Conservation (phyloP, 2,888 invertebrate species). For the Isoperla grammatica region DNA sequence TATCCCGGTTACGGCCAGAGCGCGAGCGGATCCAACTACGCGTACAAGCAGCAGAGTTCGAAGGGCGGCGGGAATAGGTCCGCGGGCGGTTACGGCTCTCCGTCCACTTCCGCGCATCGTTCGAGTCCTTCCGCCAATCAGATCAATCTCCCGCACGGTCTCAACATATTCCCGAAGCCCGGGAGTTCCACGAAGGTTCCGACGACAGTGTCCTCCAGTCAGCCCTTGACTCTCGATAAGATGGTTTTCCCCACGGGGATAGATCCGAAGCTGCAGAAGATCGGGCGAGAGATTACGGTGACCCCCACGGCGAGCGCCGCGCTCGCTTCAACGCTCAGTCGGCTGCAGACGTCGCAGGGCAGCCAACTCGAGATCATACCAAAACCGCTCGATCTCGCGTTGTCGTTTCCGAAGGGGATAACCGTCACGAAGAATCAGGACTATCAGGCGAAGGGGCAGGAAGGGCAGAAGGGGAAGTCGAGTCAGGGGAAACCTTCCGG, state of each 20-base stretch:
- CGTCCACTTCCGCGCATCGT: no score
- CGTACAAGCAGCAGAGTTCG: no score
- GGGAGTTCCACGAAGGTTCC: background rate
- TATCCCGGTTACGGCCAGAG: no score
- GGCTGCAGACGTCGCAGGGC: background rate
- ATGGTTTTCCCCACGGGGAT: background rate
- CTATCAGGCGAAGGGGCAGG: no score
- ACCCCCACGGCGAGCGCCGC: background rate
- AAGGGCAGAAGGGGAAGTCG: no score
- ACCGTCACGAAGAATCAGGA: background rate
- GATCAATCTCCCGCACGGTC: no score
- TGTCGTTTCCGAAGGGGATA: background rate
- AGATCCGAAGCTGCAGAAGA: background rate
- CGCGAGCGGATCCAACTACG: no score
- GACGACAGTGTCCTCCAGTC: background rate
- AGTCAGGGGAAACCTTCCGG: no score
- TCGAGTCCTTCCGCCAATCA: no score
- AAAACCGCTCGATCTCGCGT: constrained; percentile 3
- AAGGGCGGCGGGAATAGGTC: no score
- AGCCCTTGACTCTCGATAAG: background rate
- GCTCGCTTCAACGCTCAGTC: background rate
- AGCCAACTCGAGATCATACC: background rate
- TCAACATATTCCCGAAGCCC: no score
- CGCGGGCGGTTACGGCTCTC: no score
- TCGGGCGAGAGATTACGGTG: constrained; percentile 9